These are phyloP conservation scores for Drosophila bifasciata DNA, from an alignment of 1,140 invertebrate species.

Conservation along the genomic window DNA sequence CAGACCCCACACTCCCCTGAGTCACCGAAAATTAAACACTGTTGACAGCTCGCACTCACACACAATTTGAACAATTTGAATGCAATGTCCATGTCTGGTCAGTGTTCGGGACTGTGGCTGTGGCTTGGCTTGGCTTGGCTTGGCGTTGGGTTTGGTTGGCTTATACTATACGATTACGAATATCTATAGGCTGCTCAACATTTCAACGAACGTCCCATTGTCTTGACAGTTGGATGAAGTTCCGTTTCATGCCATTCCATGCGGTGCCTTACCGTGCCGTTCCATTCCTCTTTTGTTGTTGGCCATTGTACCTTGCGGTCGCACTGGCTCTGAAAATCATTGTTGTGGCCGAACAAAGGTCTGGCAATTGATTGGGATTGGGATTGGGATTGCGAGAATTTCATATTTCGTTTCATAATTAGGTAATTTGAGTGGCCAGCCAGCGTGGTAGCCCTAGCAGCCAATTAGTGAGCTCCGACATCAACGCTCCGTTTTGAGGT, in stretches of 20 bases:
- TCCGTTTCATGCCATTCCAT: conserved; percentile 10
- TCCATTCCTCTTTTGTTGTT: conserved; percentile 10
- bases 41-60: conserved; percentile 79
- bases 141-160: conserved; percentile 1
- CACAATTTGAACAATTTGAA: conserved; percentile 69
- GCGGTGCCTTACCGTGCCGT: no score
- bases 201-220: conserved; percentile 57
- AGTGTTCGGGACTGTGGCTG: background rate
- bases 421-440: conserved; percentile 71
- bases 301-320: conserved; percentile 32
- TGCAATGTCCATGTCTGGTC: conserved; percentile 35
- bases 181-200: conserved; percentile 44
- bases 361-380: conserved; percentile 7
- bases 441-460: conserved; percentile 47
- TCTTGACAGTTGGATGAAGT: conserved; percentile 72
- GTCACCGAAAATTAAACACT: conserved; percentile 73
- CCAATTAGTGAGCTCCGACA: conserved; percentile 58
- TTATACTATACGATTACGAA: background rate
- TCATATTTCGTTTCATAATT: conserved; percentile 65
- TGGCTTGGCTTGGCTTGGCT: background rate
- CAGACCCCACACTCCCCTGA: conserved; percentile 5
- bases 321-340: conserved; percentile 29
- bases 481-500: background rate
- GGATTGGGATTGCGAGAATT: conserved; percentile 33
- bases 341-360: conserved; percentile 65